These are phyloP conservation scores for Deroplatys truncata DNA, from an alignment of 2,888 invertebrate species.

Conservation along the genomic window DNA sequence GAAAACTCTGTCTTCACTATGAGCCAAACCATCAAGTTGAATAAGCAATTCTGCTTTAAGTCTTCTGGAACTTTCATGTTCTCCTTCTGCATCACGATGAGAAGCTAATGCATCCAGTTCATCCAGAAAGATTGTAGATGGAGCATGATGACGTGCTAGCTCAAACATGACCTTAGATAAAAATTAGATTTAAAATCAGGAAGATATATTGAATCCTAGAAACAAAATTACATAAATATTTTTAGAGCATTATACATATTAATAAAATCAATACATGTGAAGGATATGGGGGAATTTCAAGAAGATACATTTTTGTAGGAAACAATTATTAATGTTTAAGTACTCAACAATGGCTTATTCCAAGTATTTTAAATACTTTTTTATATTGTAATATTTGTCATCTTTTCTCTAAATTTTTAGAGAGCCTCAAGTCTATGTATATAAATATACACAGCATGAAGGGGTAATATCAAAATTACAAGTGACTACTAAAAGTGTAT, in stretches of 20 bases:
- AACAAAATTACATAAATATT: neutral
- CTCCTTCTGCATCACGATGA: conserved; percentile 51
- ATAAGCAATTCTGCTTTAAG: conserved; percentile 86
- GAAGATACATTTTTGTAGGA: too few species aligned
- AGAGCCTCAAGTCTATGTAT: too few species aligned
- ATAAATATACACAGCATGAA: too few species aligned
- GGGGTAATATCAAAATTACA: too few species aligned
- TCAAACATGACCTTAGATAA: conserved; percentile 72
- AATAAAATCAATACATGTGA: neutral
- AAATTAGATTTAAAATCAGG: neutral
- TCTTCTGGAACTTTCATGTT: conserved; percentile 82
- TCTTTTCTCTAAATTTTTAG: too few species aligned
- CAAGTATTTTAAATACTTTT: too few species aligned
- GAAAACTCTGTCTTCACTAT: conserved; percentile 62
- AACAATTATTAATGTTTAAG: too few species aligned
- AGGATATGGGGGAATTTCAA: too few species aligned
- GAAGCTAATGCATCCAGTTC: conserved; percentile 85
- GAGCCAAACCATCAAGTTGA: conserved; percentile 74
- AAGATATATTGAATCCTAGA: neutral
- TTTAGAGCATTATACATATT: neutral
- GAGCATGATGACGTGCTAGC: conserved; percentile 77
- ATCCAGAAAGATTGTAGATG: conserved; percentile 89
- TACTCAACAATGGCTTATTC: too few species aligned
- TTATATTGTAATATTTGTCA: too few species aligned
- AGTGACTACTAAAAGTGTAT: too few species aligned